Conservation (phyloP, 1,140 invertebrate genomes). For the Heliothis subflexa region DNA sequence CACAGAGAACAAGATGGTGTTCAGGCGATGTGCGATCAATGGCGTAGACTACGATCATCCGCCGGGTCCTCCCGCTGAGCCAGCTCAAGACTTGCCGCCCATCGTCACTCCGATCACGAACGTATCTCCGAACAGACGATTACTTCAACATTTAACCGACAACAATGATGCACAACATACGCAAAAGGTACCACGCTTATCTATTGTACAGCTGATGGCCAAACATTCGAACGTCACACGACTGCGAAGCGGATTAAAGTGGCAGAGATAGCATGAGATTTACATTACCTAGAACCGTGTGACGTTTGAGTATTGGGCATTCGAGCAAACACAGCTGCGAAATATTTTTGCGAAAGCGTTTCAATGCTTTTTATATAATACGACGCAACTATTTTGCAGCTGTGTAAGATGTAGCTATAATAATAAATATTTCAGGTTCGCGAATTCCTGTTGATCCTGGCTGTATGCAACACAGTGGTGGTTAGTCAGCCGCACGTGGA, state of each 20-base stretch:
- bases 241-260: not conserved
- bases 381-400: not conserved
- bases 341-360: too few species aligned
- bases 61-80: constrained; percentile 87
- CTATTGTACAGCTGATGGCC: not conserved
- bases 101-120: constrained; percentile 87
- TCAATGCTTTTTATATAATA: not conserved
- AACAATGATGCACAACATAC: constrained; percentile 77
- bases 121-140: constrained; percentile 87
- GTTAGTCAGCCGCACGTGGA: constrained; percentile 96
- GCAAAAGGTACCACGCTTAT: constrained; percentile 67
- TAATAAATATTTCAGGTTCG: constrained; percentile 86
- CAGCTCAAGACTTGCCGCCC: constrained; percentile 82
- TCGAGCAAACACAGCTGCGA: too few species aligned
- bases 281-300: not conserved
- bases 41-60: constrained; percentile 96
- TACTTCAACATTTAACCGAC: constrained; percentile 88
- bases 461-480: constrained; percentile 98
- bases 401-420: not conserved
- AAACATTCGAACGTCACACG: not conserved
- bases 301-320: not conserved
- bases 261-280: too few species aligned
- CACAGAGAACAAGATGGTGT: constrained; percentile 99
- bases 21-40: constrained; percentile 95
- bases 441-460: constrained; percentile 96